A percentile compares a stretch with the other conserved stretches of the same genome.
Conservation (phyloP, 2,797 vertebrate genomes). For the Ctenopoma multispine region DNA sequence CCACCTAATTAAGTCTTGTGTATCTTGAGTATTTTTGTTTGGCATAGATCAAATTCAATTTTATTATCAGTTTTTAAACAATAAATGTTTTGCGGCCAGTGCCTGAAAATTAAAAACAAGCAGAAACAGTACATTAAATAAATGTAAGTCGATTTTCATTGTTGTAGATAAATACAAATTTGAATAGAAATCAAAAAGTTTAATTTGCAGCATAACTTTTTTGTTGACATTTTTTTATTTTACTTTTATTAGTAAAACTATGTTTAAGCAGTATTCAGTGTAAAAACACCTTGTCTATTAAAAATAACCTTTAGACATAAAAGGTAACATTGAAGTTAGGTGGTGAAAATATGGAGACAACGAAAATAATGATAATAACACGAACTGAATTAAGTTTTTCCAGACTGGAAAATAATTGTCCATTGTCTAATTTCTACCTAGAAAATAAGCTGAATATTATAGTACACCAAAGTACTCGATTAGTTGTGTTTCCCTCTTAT, state of each 20-base stretch:
- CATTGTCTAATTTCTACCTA: neutral
- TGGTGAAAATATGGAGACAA: neutral
- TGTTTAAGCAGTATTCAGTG: neutral
- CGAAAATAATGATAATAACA: neutral
- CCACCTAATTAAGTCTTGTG: constrained; percentile 33
- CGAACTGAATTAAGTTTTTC: neutral
- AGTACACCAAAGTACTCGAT: constrained; percentile 26
- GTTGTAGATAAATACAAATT: neutral
- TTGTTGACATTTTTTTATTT: neutral
- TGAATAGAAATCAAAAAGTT: too few relatives aligned
- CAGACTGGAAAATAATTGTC: neutral
- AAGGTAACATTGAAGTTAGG: neutral
- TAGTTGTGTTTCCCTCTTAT: neutral
- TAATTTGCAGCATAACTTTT: too few relatives aligned
- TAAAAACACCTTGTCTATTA: neutral
- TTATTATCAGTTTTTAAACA: constrained; percentile 1
- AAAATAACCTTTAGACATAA: neutral
- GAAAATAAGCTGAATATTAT: constrained; percentile 23
- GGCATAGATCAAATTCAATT: constrained; percentile 5
- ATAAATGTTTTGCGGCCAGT: neutral
- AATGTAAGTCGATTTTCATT: neutral
- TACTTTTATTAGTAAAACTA: too few relatives aligned
- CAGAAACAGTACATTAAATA: neutral
- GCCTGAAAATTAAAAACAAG: constrained; percentile 1
- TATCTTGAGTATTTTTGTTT: constrained; percentile 7